Conservation (phyloP, 2,113 vertebrate genomes). For the Apaloderma vittatum region DNA sequence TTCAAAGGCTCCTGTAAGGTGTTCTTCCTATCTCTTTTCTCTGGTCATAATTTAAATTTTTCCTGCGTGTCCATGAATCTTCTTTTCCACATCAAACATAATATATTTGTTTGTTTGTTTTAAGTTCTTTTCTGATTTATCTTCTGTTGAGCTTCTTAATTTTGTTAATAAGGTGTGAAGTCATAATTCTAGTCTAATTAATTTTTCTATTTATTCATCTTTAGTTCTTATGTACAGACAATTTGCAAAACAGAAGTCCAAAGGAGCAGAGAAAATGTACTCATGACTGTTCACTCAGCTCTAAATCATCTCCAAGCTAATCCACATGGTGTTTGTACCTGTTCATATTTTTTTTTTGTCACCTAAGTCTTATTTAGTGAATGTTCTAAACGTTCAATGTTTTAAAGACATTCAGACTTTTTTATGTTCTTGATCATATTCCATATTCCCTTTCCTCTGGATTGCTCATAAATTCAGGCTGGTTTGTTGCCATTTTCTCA, state of each 20-base stretch:
- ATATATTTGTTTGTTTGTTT: neutral
- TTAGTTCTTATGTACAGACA: neutral
- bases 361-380: constrained; percentile 36
- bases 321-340: neutral
- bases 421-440: neutral
- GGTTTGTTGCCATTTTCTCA: neutral
- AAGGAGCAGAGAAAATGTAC: neutral
- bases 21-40: neutral
- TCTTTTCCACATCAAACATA: neutral
- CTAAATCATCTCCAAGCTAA: neutral
- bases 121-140: neutral
- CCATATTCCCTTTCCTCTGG: neutral
- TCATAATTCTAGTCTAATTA: neutral
- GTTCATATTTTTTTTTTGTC: neutral
- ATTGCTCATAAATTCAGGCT: neutral
- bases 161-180: neutral
- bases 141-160: neutral
- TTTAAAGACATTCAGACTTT: constrained; percentile 33
- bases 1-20: neutral
- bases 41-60: neutral
- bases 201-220: neutral
- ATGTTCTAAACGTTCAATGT: constrained; percentile 8
- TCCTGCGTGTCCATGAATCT: neutral
- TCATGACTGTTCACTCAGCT: neutral
- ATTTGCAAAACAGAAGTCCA: neutral